Evolutionary conservation across 2,888 invertebrate genomes (phyloP), one percentile per base, ranked within the genome.

Genomic region (Conchocele bisecta): DNA sequence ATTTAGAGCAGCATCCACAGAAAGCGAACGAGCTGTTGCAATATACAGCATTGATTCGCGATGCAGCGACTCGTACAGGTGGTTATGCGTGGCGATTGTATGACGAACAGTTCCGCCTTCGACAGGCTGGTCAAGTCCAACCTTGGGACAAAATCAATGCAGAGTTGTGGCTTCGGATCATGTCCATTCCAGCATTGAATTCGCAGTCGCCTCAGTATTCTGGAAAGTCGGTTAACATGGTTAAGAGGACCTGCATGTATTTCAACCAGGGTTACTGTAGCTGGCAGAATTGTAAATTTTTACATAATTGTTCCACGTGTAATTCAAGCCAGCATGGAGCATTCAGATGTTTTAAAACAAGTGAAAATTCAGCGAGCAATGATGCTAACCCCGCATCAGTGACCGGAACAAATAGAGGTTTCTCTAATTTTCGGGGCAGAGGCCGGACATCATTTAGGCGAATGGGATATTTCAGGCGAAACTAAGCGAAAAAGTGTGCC

Each of bases 31-130:
- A 50, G 22, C 29, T 50, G 50, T 33, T 28, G 2, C 50, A 50
- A 28, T 50, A 50, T 20, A 50, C 31, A 33, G 7, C 13, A 15
- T 26, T 46, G 3, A 46, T 46, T 20, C 7, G 46, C 4, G 46
- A 50, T n/a, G 50, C 28, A 3, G 50, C 50, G 6, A 9, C 26
- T 7, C 13, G 50, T 15, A 31, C 50, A 5, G n/a, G 17, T 3
- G 26, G 29, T 17, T 50, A 29, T 5, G 50, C 50, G n/a, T 50
- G 50, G 50, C 50, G 50, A 29, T 15, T n/a, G 17, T 46, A 46
- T 46, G 46, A 46, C 22, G 46, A 22, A n/a, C 46, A 46, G 6
- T 46, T 46, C 28, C 22, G 46, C 9, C 17, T 46, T n/a, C 15
- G 46, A 5, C 46, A 46, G 28, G 46, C 46, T 5, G 11, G 5